Conservation (phyloP, 2,888 invertebrate species). For the Acrobasis consociella region DNA sequence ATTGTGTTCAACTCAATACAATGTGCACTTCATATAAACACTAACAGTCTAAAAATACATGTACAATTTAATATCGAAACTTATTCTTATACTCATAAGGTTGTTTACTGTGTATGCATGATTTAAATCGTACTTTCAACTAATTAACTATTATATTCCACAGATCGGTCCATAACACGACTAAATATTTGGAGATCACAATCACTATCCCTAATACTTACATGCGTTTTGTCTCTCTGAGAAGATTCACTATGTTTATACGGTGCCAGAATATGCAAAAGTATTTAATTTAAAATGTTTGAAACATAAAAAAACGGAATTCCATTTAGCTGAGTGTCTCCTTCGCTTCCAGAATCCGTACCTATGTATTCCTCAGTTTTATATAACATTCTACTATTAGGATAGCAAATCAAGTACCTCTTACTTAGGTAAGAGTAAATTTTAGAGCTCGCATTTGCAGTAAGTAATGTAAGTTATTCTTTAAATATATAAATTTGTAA, state of each 20-base stretch:
- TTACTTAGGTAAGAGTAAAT: background rate
- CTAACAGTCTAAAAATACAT: constrained; percentile 17
- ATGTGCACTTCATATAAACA: constrained; percentile 38
- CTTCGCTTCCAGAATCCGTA: too few relatives aligned
- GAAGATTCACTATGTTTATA: background rate
- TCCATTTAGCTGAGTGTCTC: too few relatives aligned
- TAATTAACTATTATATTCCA: constrained; percentile 30
- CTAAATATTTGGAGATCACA: constrained; percentile 74
- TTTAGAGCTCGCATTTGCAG: background rate
- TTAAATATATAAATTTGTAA: too few relatives aligned
- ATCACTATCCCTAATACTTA: constrained; percentile 72
- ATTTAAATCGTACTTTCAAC: background rate
- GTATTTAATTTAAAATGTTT: too few relatives aligned
- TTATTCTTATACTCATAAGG: background rate
- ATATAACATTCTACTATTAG: too few relatives aligned
- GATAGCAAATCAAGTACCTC: too few relatives aligned
- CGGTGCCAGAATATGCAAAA: too few relatives aligned
- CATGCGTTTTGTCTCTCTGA: constrained; percentile 30
- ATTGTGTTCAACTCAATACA: constrained; percentile 43
- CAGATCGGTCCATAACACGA: constrained; percentile 63
- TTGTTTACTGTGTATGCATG: background rate
- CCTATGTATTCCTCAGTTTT: too few relatives aligned
- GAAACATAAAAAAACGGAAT: too few relatives aligned
- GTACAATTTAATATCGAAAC: background rate
- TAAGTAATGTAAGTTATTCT: too few relatives aligned